Evolutionary conservation across 2,797 vertebrate genomes (phyloP).

Genomic region (Holocentrus rufus): DNA sequence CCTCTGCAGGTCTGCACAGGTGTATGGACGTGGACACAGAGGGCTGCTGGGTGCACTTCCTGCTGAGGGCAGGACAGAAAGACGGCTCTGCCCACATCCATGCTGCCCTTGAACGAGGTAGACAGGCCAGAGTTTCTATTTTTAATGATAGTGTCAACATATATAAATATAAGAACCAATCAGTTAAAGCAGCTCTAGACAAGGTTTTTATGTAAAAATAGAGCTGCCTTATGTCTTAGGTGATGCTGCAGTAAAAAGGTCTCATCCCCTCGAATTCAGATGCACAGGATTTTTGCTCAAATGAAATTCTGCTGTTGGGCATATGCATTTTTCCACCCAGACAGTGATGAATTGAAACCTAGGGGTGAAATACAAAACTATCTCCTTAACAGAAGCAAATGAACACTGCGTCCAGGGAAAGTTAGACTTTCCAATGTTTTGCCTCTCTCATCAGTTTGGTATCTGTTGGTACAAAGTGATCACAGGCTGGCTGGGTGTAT

Average conservation of each 20-base stretch:
- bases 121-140: background rate
- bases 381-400: background rate
- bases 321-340: background rate
- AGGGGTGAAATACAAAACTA: background rate
- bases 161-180: background rate
- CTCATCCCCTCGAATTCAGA: background rate
- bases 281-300: background rate
- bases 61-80: constrained; percentile 28
- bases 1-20: constrained; percentile 19
- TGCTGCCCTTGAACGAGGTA: background rate
- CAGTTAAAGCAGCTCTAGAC: background rate
- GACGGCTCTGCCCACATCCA: background rate
- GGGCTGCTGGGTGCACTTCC: constrained; percentile 29
- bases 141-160: background rate
- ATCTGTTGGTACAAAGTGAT: too few relatives aligned
- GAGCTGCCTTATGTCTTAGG: too few relatives aligned
- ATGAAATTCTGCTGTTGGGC: background rate
- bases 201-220: background rate
- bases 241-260: background rate
- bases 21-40: constrained; percentile 39
- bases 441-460: too few relatives aligned
- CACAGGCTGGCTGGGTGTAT: too few relatives aligned
- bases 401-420: too few relatives aligned
- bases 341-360: background rate
- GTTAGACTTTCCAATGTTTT: too few relatives aligned